Evolutionary conservation across 2,888 invertebrate genomes (phyloP).

Genomic region (Tromatobia lineatoria): DNA sequence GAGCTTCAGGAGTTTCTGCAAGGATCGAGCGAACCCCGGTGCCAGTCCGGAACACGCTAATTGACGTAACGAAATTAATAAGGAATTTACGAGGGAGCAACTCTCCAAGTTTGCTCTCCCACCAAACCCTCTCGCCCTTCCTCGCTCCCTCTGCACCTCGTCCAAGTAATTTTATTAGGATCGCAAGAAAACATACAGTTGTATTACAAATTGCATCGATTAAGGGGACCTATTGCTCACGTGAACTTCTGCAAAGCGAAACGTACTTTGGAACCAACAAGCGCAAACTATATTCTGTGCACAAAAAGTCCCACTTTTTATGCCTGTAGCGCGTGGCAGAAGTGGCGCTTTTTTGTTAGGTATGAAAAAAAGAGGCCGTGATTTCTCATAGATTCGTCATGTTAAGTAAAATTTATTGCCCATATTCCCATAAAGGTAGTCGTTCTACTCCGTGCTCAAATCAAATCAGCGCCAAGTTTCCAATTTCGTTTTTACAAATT

Average conservation of each 20-base stretch:
- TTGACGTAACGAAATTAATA: slow-evolving; percentile 69
- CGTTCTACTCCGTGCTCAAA: no score
- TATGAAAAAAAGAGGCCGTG: no score
- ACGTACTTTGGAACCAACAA: no score
- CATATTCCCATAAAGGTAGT: no score
- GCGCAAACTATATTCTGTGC: no score
- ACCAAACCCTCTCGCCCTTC: slow-evolving; percentile 23
- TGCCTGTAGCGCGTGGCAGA: no score
- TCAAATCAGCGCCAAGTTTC: no score
- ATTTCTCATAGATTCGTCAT: no score
- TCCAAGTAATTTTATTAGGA: slow-evolving; percentile 63
- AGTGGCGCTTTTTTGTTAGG: no score
- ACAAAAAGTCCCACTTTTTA: no score
- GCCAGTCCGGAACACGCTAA: slow-evolving; percentile 64
- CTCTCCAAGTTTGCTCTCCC: slow-evolving; percentile 51
- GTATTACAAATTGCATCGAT: slow-evolving; percentile 51
- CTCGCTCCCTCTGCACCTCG: slow-evolving; percentile 29
- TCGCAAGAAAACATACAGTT: slow-evolving; percentile 51
- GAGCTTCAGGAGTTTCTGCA: slow-evolving; percentile 59
- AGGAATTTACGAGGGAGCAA: slow-evolving; percentile 65
- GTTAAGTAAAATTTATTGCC: no score
- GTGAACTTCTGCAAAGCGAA: not conserved
- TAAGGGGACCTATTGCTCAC: not conserved
- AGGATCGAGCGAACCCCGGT: slow-evolving; percentile 53
- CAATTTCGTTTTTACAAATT: no score